Conservation (phyloP, 1,140 invertebrate species). For the Drosophila nannoptera region DNA sequence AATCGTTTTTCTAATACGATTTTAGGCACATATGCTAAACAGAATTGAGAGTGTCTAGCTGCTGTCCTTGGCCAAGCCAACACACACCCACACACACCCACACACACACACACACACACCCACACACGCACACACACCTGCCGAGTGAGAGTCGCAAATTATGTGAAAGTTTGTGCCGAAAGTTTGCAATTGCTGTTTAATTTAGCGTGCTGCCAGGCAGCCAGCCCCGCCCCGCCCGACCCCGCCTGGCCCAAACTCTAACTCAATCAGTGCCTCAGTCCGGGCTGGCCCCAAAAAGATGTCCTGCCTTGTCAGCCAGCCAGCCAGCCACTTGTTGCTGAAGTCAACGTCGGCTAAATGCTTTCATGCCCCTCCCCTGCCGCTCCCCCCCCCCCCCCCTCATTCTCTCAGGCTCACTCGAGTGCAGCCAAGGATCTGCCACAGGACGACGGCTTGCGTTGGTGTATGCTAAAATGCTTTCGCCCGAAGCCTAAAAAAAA, state of each 20-base stretch:
- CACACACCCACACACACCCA: not conserved
- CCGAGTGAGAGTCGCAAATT: slow-evolving; percentile 54
- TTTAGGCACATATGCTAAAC: slow-evolving; percentile 47
- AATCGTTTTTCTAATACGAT: slow-evolving; percentile 49
- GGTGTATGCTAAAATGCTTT: slow-evolving; percentile 40
- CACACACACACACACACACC: not conserved
- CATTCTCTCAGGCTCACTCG: slow-evolving; percentile 53
- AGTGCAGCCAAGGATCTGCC: slow-evolving; percentile 62
- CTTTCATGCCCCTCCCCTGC: not conserved
- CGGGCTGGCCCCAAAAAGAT: slow-evolving; percentile 18
- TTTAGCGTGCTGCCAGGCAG: slow-evolving; percentile 58
- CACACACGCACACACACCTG: not conserved
- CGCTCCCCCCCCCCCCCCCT: not conserved
- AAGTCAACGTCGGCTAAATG: slow-evolving; percentile 51
- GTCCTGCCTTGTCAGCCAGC: slow-evolving; percentile 17
- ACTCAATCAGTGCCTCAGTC: slow-evolving; percentile 63
- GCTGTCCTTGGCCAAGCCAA: slow-evolving; percentile 15
- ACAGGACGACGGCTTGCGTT: slow-evolving; percentile 5
- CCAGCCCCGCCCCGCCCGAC: slow-evolving; percentile 2
- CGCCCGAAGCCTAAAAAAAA: slow-evolving; percentile 29
- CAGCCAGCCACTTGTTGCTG: slow-evolving; percentile 61
- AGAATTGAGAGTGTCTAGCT: not conserved
- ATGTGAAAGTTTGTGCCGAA: slow-evolving; percentile 62
- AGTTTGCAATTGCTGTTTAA: slow-evolving; percentile 77
- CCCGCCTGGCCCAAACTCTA: slow-evolving; percentile 31